These are phyloP conservation scores for Palythoa grandiflora DNA, from an alignment of 92 coral and sea anemone genomes.

Conservation along the genomic window DNA sequence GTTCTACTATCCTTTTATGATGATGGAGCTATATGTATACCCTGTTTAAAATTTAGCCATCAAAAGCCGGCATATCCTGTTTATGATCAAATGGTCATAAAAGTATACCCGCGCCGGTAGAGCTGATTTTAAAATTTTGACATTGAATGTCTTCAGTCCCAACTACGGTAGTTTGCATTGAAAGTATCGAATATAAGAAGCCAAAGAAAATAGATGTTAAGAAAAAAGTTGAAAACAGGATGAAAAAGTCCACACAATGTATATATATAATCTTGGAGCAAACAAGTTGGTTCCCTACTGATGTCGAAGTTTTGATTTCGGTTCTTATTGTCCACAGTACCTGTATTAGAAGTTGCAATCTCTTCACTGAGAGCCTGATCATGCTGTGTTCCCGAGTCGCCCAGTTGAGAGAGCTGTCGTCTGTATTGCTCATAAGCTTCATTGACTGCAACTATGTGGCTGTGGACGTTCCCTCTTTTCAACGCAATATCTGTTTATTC, in stretches of 20 bases:
- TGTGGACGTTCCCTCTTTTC: constrained; percentile 71
- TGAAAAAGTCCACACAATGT: neutral
- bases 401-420: neutral
- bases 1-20: no score
- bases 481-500: constrained; percentile 28
- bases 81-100: no score
- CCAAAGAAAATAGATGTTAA: no score
- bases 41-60: no score
- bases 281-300: neutral
- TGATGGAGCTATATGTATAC: no score
- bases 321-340: constrained; percentile 26
- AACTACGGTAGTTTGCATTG: no score
- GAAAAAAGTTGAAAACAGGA: no score
- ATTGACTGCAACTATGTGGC: constrained; percentile 78
- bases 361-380: constrained; percentile 66
- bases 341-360: constrained; percentile 71
- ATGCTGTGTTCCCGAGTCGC: neutral
- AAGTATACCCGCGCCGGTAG: no score
- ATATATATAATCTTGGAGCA: neutral
- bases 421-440: constrained; percentile 51
- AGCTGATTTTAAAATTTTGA: no score
- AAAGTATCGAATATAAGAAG: no score
- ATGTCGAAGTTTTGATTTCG: neutral
- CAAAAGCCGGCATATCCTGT: no score
- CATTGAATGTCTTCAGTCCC: no score